phyloP scores from a whole-genome alignment of 2,113 vertebrate genomes.

The Psittacula cyanocephala region DNA sequence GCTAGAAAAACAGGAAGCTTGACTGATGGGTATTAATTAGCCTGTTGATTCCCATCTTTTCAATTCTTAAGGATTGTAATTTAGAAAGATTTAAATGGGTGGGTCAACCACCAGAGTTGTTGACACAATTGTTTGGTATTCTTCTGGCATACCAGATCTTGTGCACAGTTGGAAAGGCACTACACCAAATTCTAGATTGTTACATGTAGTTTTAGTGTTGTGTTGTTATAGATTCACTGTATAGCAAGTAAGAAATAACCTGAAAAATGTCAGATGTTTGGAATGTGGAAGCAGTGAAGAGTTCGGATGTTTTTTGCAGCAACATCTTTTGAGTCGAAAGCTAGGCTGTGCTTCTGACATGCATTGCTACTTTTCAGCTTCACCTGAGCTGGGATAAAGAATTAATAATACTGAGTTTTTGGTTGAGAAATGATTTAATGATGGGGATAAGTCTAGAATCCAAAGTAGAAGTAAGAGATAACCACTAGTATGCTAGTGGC shows the following conservation, averaged over 20 bases:
- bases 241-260: neutral
- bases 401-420: neutral
- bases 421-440: neutral
- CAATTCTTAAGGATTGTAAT: neutral
- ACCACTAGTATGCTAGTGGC: neutral
- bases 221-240: neutral
- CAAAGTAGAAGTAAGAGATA: neutral
- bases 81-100: neutral
- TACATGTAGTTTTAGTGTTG: neutral
- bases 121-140: neutral
- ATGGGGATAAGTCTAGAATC: neutral
- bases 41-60: neutral
- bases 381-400: neutral
- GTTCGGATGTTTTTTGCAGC: neutral
- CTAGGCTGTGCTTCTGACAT: neutral
- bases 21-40: neutral
- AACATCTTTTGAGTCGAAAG: neutral
- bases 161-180: neutral
- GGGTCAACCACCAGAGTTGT: neutral
- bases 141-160: neutral
- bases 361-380: neutral
- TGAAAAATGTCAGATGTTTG: neutral
- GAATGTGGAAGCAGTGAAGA: neutral
- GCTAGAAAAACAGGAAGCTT: neutral
- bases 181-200: neutral